Evolutionary conservation across 2,797 vertebrate species (phyloP).

Genomic region (Argya squamiceps): DNA sequence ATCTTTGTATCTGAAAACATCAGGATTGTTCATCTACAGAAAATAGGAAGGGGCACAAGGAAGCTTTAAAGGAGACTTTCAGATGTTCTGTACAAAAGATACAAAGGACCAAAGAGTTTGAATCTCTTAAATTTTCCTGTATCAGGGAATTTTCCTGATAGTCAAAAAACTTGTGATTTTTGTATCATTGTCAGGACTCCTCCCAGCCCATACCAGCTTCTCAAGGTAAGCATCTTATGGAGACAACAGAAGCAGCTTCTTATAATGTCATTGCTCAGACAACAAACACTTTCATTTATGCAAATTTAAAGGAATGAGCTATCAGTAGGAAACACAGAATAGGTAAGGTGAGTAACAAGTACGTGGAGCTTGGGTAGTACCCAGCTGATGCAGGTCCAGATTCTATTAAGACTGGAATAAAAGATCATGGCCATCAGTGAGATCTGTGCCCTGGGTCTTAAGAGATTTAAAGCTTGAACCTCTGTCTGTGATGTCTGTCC

Average conservation of each 20-base stretch:
- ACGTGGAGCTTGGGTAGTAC: neutral
- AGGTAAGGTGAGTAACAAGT: neutral
- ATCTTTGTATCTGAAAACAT: neutral
- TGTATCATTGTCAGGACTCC: neutral
- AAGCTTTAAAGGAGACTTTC: neutral
- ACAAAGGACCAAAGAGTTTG: neutral
- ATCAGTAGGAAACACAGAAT: neutral
- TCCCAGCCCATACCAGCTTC: neutral
- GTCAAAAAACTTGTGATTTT: neutral
- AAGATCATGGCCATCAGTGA: neutral
- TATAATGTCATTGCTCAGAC: neutral
- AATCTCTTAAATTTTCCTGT: neutral
- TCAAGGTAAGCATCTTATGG: neutral
- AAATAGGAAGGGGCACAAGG: neutral
- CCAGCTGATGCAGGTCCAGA: neutral
- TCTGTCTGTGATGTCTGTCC: neutral
- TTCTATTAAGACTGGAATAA: neutral
- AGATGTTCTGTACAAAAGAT: neutral
- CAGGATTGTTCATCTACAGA: neutral
- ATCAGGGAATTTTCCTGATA: neutral
- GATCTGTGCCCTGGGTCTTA: fast-evolving
- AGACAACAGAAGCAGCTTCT: neutral
- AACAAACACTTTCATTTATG: neutral
- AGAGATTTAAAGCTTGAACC: neutral
- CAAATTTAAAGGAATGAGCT: neutral